These are phyloP conservation scores for Penaeus japonicus DNA, from an alignment of 1,140 invertebrate genomes.

Conservation along the genomic window DNA sequence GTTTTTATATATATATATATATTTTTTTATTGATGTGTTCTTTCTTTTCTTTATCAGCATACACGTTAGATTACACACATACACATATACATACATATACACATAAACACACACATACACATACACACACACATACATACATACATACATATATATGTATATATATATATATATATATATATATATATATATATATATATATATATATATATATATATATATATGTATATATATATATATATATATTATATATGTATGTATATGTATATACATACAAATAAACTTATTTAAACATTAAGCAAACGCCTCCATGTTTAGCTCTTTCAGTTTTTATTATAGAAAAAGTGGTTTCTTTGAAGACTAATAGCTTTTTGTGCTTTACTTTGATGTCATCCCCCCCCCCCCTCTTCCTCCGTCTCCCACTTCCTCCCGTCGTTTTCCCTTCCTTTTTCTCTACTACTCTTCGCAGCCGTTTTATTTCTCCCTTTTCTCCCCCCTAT, in stretches of 20 bases:
- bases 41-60: too few relatives aligned
- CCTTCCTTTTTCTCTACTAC: neutral
- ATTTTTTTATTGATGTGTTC: too few relatives aligned
- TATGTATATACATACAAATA: neutral
- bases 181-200: slow-evolving; percentile 27
- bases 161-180: slow-evolving; percentile 24
- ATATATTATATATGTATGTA: neutral
- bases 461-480: neutral
- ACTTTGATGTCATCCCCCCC: neutral
- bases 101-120: neutral
- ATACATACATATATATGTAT: slow-evolving; percentile 19
- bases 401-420: neutral
- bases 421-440: neutral
- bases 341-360: neutral
- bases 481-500: neutral
- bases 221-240: neutral
- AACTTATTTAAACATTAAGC: neutral
- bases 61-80: too few relatives aligned
- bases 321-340: neutral
- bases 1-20: too few relatives aligned
- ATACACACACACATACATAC: neutral
- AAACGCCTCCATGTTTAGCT: neutral
- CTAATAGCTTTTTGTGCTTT: neutral
- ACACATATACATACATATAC: too few relatives aligned
- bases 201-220: slow-evolving; percentile 18